Evolutionary conservation across 2,113 vertebrate genomes (phyloP), one percentile per base, ranked within the genome.

Genomic region (Trinectes maculatus): DNA sequence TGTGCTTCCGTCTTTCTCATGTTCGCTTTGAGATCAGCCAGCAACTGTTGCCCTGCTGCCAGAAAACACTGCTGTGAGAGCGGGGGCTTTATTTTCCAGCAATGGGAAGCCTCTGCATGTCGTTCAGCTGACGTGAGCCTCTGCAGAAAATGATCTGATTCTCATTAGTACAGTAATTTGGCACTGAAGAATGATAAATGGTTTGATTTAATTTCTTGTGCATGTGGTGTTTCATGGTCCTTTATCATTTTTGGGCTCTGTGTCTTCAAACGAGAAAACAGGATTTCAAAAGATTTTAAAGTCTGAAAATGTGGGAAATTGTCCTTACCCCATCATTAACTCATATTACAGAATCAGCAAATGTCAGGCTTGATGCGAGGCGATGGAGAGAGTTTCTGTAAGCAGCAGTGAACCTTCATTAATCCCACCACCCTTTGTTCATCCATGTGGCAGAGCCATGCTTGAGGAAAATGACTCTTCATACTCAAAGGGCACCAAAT

Each of bases 391-490:
- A 48, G 25, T 61, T 76, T 81, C 54, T 71, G 31, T 47, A 37
- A 52, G 58, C 61, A n/a, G 49, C 49, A 55, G 62, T 71, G 81
- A 80, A 67, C 70, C 74, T 74, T 74, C 63, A 77, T 64, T 77
- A 85, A 87, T 79, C 79, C 79, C 67, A 56, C 69, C 85, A 89
- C 79, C 77, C 78, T 74, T 81, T 88, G 68, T 83, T 77, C 77
- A 70, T 71, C 89, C 72, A 79, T 86, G 85, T 83, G 78, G 73
- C 79, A 74, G 77, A 77, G 79, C 57, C 78, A 52, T n/a, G 84
- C 80, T 81, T 62, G 72, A 87, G 83, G 75, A 84, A 91, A 88
- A 87, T 86, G 71, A 90, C 79, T 70, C 71, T 79, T 74, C 73
- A 71, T 73, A 86, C 77, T 73, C 65, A 34, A 82, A 90, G 84